phyloP scores from a whole-genome alignment of 2,888 invertebrate species.

The Dryobotodes eremita region DNA sequence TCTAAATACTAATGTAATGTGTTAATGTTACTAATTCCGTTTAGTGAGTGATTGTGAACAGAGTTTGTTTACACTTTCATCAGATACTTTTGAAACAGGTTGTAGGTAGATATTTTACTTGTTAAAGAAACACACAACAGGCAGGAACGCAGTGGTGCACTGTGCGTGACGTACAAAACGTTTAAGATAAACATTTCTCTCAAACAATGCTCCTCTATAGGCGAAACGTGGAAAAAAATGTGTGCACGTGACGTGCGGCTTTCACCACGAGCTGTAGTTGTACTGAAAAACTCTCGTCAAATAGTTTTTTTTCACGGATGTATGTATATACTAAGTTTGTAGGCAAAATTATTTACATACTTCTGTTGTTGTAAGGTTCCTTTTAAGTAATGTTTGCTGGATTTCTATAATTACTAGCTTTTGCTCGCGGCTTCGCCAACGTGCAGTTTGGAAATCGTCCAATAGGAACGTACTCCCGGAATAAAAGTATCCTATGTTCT shows the following conservation, averaged over 20 bases:
- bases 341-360: background rate
- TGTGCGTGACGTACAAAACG: constrained; percentile 53
- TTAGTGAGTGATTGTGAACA: too few relatives aligned
- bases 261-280: constrained; percentile 21
- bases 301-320: background rate
- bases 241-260: constrained; percentile 44
- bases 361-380: background rate
- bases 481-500: too few relatives aligned
- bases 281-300: constrained; percentile 1
- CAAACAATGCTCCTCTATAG: constrained; percentile 40
- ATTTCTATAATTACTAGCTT: background rate
- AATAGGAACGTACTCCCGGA: too few relatives aligned
- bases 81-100: background rate
- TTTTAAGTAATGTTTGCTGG: background rate
- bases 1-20: too few relatives aligned
- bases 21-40: too few relatives aligned
- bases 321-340: background rate
- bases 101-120: background rate
- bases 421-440: too few relatives aligned
- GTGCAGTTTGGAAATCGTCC: too few relatives aligned
- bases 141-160: background rate
- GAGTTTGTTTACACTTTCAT: too few relatives aligned
- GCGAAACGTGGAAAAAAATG: constrained; percentile 46
- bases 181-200: constrained; percentile 59
- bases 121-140: constrained; percentile 1